Base-by-base conservation (phyloP, 2,113 vertebrate species). In the Accipiter cooperii region DNA sequence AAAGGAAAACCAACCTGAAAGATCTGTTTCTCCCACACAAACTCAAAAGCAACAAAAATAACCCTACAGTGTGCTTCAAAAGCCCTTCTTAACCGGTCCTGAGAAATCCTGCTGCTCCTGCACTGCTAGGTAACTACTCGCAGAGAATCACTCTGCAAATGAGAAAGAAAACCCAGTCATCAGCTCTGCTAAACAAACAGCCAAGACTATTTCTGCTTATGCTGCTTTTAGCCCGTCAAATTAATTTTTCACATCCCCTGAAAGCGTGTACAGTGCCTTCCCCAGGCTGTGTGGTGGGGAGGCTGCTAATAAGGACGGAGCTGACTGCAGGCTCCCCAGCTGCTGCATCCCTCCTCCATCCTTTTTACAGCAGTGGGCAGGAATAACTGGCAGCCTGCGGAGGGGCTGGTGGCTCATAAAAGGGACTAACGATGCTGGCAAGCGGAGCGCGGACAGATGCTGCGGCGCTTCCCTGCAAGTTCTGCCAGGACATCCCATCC, bases 361-460 rank as follows among this genome's bases (percentile, higher is more conserved):
- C 95, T 85, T 84, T 85, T 89, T 81, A 75, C 5, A 3, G 89
- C 92, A 92, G 77, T 1, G 8, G 90, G 90, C 96, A 91, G 84
- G 84, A 77, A 84, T 83, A 90, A 87, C 93, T 63, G 76, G 93
- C 93, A 90, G 96, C 88, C 91, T 51, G 76, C 1, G 0, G 85
- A 91, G 76, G 90, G 77, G 89, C 93, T 96, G 96, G 94, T 96
- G 95, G 65, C 91, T 95, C 61, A 51, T 94, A 92, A 96, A 93
- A 91, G 65, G 93, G 93, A 65, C 81, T 61, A 82, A 89, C 44
- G 5, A 60, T 2, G 1, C 91, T 95, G 93, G 97, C 94, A 83
- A 80, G 89, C 8, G 0, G 11, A 71, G 91, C 4, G 2, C 2
- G 0, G 94, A 33, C 94, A 97, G 96, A 91, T 94, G 95, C 97